Evolutionary conservation across 2,888 invertebrate genomes (phyloP).

Genomic region (Cheilosia scutellata): DNA sequence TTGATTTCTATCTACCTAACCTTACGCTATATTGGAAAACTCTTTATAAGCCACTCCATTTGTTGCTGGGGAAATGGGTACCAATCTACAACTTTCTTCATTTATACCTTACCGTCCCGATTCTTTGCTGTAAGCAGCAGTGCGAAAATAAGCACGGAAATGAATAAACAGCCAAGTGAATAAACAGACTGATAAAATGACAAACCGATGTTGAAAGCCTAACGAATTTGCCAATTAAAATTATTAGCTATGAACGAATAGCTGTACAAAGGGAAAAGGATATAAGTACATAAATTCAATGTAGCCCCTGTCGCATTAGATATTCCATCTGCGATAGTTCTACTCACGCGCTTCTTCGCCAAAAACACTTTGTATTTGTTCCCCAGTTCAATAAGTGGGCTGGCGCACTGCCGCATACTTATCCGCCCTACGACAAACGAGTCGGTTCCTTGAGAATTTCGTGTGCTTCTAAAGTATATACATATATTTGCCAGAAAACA

Average conservation of each 20-base stretch:
- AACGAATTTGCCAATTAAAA: constrained; percentile 5
- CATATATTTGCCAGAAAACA: constrained; percentile 30
- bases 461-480: background rate
- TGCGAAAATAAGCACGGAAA: background rate
- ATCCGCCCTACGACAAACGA: background rate
- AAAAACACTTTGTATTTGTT: constrained; percentile 4
- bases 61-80: too few relatives aligned
- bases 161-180: background rate
- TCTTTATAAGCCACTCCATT: too few relatives aligned
- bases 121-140: too few relatives aligned
- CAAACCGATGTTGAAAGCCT: background rate
- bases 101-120: too few relatives aligned
- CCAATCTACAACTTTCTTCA: too few relatives aligned
- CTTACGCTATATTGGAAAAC: too few relatives aligned
- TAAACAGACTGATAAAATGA: background rate
- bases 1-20: too few relatives aligned
- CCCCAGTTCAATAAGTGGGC: background rate
- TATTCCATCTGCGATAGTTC: constrained; percentile 17
- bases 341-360: background rate
- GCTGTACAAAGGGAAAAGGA: background rate
- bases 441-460: too few relatives aligned
- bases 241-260: background rate
- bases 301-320: background rate
- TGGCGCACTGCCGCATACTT: background rate
- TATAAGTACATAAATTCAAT: background rate